Percentiles rank a stretch among this genome's conserved stretches.
Evolutionary conservation across 2,888 invertebrate genomes (phyloP).

Genomic region (Lepidonotus clava): DNA sequence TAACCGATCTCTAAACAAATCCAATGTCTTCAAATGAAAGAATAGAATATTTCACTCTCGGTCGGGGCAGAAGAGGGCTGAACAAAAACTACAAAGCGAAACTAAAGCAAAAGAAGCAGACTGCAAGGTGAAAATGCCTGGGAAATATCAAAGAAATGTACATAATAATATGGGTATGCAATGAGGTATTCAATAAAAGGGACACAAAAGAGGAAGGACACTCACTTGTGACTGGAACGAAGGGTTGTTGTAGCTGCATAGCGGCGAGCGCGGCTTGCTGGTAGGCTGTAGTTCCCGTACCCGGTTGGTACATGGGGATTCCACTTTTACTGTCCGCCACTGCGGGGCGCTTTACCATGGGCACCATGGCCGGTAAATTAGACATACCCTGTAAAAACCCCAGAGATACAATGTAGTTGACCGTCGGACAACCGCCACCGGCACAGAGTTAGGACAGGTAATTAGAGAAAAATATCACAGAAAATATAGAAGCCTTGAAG

Average conservation of each 20-base stretch:
- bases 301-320: constrained; percentile 86
- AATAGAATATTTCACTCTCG: no score
- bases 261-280: constrained; percentile 89
- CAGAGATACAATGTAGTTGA: constrained; percentile 18
- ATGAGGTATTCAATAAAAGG: background rate
- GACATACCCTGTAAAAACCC: constrained; percentile 88
- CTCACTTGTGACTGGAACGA: constrained; percentile 59
- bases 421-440: no score
- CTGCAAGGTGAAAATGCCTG: background rate
- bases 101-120: background rate
- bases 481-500: constrained; percentile 22
- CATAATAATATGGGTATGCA: background rate
- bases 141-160: background rate
- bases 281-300: constrained; percentile 84
- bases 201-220: background rate
- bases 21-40: no score
- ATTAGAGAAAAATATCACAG: no score
- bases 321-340: constrained; percentile 90
- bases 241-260: constrained; percentile 81
- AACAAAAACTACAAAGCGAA: constrained; percentile 5
- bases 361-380: constrained; percentile 88
- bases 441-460: no score
- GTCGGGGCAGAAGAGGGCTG: background rate
- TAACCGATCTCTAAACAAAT: no score
- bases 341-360: constrained; percentile 96